Base-by-base conservation (phyloP, 2,888 invertebrate species). In the Stenotaenia linearis region DNA sequence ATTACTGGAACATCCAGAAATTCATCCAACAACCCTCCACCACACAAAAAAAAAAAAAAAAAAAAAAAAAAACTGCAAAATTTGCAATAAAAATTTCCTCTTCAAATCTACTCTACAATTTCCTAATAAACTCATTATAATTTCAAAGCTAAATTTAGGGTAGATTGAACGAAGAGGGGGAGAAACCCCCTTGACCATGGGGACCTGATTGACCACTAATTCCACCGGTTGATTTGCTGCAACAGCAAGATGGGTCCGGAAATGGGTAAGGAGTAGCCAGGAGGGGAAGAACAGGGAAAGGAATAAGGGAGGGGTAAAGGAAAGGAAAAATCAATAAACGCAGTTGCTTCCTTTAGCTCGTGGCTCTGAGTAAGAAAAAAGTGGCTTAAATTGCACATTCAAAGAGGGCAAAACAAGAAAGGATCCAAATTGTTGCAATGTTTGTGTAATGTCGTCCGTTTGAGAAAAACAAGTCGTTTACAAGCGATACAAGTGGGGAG, bases 191-290 rank as follows among this genome's bases (percentile, higher is more conserved):
- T 23, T 21, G 56, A 56, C 56, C 56, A 21, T 56, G 23, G 56
- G 56, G 56, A 56, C 56, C 23, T 56, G 56, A 56, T 56, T 56
- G 56, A 56, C 56, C 56, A 56, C 56, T 56, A 56, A 56, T 56
- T 56, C 56, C 56, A 56, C 56, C 56, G 56, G 56, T 56, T 56
- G 56, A 56, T 56, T 56, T 56, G 56, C 56, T 56, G 56, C 56
- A 56, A 56, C 56, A 56, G 56, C 56, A 56, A 56, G 56, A 21
- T 56, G 56, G 56, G 56, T 56, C 56, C 56, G 56, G 56, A 56
- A 56, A 56, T 56, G 21, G 56, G 56, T 21, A 56, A 56, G 56
- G 23, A 56, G 56, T 56, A 56, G 56, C 56, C 56, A 56, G 56
- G 21, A 56, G 56, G 40, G 40, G 15, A 15, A 40, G 37, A 40